phyloP scores from a whole-genome alignment of 2,888 invertebrate genomes.

The Eupithecia insigniata region DNA sequence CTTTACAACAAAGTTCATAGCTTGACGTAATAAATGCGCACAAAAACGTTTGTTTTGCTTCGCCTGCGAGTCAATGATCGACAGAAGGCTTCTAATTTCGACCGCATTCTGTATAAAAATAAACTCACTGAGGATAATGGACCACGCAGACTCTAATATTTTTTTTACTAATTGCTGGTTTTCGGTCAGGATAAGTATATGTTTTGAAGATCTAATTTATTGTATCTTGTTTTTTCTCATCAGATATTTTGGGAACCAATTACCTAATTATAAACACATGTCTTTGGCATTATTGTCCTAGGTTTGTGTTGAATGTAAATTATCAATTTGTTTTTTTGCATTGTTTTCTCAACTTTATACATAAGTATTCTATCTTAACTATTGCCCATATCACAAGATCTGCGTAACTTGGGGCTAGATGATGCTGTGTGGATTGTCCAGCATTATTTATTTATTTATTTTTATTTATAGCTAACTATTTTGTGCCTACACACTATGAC shows the following conservation, averaged over 20 bases:
- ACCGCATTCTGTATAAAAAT: constrained; percentile 27
- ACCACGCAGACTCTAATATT: constrained; percentile 36
- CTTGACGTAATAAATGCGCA: constrained; percentile 16
- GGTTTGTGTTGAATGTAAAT: not conserved
- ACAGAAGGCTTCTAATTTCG: constrained; percentile 33
- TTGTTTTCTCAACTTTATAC: not conserved
- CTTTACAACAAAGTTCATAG: not conserved
- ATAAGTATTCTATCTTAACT: not conserved
- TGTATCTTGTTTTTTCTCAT: constrained; percentile 11
- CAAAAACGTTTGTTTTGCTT: constrained; percentile 27
- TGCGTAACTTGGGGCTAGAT: not conserved
- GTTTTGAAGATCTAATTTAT: constrained; percentile 19
- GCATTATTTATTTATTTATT: no score
- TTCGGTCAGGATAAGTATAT: constrained; percentile 25
- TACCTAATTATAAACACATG: constrained; percentile 6
- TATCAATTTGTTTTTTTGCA: not conserved
- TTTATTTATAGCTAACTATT: not conserved
- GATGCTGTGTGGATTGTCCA: no score
- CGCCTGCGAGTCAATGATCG: constrained; percentile 36
- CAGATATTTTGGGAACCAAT: constrained; percentile 21
- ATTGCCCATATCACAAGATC: not conserved
- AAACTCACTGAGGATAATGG: constrained; percentile 36
- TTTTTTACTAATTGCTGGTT: constrained; percentile 29
- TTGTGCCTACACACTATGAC: not conserved
- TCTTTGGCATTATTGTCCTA: constrained; percentile 12